Evolutionary conservation across 2,888 invertebrate species (phyloP).

Genomic region (Cartodere bifasciata): DNA sequence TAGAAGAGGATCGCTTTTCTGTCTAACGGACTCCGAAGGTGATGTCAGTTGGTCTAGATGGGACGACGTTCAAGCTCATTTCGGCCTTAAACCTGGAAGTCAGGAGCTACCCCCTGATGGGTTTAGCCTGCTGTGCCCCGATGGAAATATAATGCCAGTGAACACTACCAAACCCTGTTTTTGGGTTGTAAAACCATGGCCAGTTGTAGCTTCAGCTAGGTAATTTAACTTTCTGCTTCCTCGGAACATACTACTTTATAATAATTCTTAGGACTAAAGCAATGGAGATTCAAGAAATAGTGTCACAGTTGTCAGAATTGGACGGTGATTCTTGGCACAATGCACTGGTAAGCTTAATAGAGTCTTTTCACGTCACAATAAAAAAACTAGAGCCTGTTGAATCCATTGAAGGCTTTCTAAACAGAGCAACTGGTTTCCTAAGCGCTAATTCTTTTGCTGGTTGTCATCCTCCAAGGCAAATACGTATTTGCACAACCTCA

Average conservation of each 20-base stretch:
- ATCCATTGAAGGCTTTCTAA: constrained; percentile 54
- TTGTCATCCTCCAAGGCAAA: constrained; percentile 52
- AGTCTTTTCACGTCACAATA: constrained; percentile 42
- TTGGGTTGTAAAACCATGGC: constrained; percentile 72
- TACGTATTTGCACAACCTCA: constrained; percentile 52
- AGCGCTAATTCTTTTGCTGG: constrained; percentile 56
- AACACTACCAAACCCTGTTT: constrained; percentile 49
- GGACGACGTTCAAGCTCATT: constrained; percentile 53
- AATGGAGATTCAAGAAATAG: constrained; percentile 38
- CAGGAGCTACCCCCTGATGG: constrained; percentile 35
- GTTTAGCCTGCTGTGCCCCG: constrained; percentile 63
- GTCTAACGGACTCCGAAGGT: constrained; percentile 64
- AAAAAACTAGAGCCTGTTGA: constrained; percentile 44
- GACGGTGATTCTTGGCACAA: constrained; percentile 39
- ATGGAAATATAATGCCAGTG: constrained; percentile 53
- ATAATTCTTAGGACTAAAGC: constrained; percentile 34
- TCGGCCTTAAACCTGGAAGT: constrained; percentile 40
- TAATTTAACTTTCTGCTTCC: too few relatives aligned
- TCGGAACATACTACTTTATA: constrained; percentile 3
- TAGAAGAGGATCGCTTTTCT: constrained; percentile 64
- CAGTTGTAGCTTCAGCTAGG: constrained; percentile 56
- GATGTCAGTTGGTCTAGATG: constrained; percentile 73
- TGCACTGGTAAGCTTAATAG: constrained; percentile 47
- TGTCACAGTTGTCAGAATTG: constrained; percentile 34
- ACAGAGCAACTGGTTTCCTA: constrained; percentile 46